Evolutionary conservation across 2,888 invertebrate species (phyloP), one percentile per base, ranked within the genome.

Genomic region (Deroplatys truncata): DNA sequence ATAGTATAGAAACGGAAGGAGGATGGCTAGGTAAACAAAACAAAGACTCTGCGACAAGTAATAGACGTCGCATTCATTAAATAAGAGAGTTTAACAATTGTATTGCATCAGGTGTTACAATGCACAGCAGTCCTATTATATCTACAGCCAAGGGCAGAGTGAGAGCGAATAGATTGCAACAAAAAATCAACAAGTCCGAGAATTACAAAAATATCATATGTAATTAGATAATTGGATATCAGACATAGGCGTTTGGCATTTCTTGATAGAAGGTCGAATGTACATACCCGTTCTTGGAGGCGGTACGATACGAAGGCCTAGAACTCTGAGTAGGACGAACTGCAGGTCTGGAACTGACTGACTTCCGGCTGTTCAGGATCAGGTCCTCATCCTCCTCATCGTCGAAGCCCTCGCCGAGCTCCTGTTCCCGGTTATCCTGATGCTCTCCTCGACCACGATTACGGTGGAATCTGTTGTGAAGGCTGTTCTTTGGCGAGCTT

Each of bases 361-460:
- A 2, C 82, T 85, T 88, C 82, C 72, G 56, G 49, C 72, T 89
- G 28, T 31, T 43, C 25, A 84, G 82, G n/a, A 29, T 72, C 9
- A 84, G n/a, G 15, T 87, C 86, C 25, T 85, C 87, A 28, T 90
- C 90, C 28, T 90, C 90, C n/a, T 88, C 86, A 3, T 93, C 93
- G 20, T 91, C 90, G 28, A 82, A 28, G 7, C 83, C 82, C 31
- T 87, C 87, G 16, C 43, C 87, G 28, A 92, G 90, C 28, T 92
- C 92, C 31, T 92, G 92, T 89, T 94, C 93, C 85, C 93, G 92
- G 84, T 91, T 90, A 56, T 89, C 88, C 82, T 88, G 88, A 31
- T 28, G 31, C 15, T 87, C 87, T 72, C 56, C 56, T 10, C 86
- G 84, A 13, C 86, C 88, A 72, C 84, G 82, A 31, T 43, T 88